phyloP scores from a whole-genome alignment of 1,140 invertebrate species.

The Drosophila pectinifera region DNA sequence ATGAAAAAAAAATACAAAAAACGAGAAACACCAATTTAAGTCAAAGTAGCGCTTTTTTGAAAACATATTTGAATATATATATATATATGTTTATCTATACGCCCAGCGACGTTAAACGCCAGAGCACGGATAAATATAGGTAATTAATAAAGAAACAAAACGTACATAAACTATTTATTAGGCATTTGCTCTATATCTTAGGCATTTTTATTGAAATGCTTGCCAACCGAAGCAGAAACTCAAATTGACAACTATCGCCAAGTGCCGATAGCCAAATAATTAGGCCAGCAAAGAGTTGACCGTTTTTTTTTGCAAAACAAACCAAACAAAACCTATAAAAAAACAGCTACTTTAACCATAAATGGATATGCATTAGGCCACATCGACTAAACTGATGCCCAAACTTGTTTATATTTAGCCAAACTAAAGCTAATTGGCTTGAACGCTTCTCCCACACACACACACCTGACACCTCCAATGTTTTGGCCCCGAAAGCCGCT shows the following conservation, averaged over 20 bases:
- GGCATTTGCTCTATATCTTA: constrained; percentile 59
- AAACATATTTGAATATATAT: constrained; percentile 26
- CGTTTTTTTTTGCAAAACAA: constrained; percentile 33
- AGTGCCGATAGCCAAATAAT: constrained; percentile 32
- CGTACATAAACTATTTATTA: constrained; percentile 33
- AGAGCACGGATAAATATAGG: constrained; percentile 31
- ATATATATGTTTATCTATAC: not conserved
- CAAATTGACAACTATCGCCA: constrained; percentile 22
- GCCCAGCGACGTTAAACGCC: no score
- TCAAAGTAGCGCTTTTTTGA: constrained; percentile 54
- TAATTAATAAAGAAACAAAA: constrained; percentile 15
- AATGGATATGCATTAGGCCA: constrained; percentile 14
- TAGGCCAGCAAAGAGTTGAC: constrained; percentile 43
- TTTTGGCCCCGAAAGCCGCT: constrained; percentile 24
- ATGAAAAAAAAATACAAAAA: not conserved
- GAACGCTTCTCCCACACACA: constrained; percentile 17
- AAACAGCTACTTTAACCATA: constrained; percentile 13
- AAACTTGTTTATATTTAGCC: constrained; percentile 20
- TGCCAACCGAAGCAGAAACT: constrained; percentile 47
- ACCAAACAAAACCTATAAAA: not conserved
- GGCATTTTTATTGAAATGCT: constrained; percentile 80
- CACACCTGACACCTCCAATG: not conserved
- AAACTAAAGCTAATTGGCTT: constrained; percentile 25
- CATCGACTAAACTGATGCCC: constrained; percentile 30
- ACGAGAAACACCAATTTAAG: constrained; percentile 63